Base-by-base conservation (phyloP, 2,113 vertebrate genomes). In the Thryonomys swinderianus region DNA sequence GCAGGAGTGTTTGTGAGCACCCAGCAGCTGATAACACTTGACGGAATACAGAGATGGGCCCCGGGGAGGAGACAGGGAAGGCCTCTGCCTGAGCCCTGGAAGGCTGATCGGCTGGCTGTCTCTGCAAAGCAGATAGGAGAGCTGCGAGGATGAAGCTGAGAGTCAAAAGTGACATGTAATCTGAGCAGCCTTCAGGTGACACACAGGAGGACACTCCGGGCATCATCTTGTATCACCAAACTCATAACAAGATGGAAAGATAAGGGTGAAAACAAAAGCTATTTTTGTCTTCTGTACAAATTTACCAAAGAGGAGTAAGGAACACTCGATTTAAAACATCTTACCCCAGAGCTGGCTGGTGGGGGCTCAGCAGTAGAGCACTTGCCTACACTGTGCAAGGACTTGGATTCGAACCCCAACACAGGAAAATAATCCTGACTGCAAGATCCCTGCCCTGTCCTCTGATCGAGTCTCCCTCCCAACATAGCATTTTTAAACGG, bases 401-500 rank as follows among this genome's bases (percentile, higher is more conserved):
- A 5, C 40, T 40, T 74, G 12, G 71, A 74, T 74, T 27, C 25
- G 25, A 45, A 17, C 25, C 71, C 71, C 42, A 48, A 42, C 6
- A 34, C 74, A 51, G 74, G 45, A 79, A 93, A 93, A 69, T 48
- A 66, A 93, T 48, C 16, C 40, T 83, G 69, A 87, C 73, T 61
- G 64, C 23, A 62, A 93, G 51, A 92, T 74, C 42, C 37, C 32
- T 53, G 3, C 8, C 32, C 67, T 89, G 83, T 87, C n/a, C 21
- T 85, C 37, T 37, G 83, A 20, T 42, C 69, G 81, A 45, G 27
- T 59, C 69, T 66, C 51, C 69, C 40, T 88, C 42, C 48, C 73
- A 73, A 83, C 20, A 59, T 5, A 88, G 42, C 37, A 23, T 45
- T 79, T 97, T 96, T 88, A 96, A 81, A 80, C 18, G 95, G 67